Percentiles rank a stretch among this genome's conserved stretches.
Evolutionary conservation across 2,797 vertebrate species (phyloP).

Genomic region (Trichosurus vulpecula): DNA sequence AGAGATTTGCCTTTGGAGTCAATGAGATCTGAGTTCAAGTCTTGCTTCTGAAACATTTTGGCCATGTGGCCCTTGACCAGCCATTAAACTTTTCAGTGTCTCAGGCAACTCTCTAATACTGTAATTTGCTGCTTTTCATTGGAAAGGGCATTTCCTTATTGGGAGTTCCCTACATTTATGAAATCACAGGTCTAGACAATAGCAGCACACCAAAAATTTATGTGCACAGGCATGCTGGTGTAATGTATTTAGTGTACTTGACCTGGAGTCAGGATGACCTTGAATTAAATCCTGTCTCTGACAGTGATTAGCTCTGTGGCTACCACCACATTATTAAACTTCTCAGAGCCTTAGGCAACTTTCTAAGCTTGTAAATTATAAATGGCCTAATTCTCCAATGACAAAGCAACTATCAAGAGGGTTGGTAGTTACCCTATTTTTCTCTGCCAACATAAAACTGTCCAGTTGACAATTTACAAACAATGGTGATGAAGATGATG

Average conservation of each 20-base stretch:
- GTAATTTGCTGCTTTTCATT: neutral
- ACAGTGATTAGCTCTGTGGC: neutral
- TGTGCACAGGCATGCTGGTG: neutral
- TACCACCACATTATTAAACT: neutral
- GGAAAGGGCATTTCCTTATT: neutral
- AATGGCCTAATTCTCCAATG: neutral
- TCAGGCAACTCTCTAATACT: neutral
- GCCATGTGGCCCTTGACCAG: neutral
- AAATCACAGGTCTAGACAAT: neutral
- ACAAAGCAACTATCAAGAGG: neutral
- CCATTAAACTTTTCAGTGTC: neutral
- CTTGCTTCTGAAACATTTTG: neutral
- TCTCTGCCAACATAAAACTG: neutral
- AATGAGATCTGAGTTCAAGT: neutral
- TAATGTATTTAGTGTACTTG: neutral
- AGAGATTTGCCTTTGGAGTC: neutral
- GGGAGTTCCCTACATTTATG: neutral
- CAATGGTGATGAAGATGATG: neutral
- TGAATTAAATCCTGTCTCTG: neutral
- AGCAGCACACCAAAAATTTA: neutral
- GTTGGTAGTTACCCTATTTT: neutral
- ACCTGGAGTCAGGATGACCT: neutral
- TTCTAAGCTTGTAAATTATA: neutral
- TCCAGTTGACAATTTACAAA: neutral
- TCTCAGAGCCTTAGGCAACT: neutral